These are phyloP conservation scores for Ormyrus thymus DNA, from an alignment of 2,888 invertebrate genomes.

Conservation along the genomic window DNA sequence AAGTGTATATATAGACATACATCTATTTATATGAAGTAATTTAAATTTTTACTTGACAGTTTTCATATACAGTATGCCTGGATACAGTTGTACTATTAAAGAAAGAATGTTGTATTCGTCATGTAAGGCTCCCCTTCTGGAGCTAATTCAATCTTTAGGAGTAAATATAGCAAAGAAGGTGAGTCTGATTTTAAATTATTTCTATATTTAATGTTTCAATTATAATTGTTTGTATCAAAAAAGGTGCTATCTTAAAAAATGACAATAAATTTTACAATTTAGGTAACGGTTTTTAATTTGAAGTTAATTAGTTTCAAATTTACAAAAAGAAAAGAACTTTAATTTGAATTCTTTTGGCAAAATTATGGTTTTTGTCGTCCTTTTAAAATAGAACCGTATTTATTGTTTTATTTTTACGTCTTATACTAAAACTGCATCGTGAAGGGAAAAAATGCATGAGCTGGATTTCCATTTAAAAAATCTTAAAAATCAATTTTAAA, in stretches of 20 bases:
- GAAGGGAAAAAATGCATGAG: constrained; percentile 28
- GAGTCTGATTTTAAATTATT: constrained; percentile 64
- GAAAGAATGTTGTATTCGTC: constrained; percentile 99
- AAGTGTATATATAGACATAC: not conserved
- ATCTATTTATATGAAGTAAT: constrained; percentile 14
- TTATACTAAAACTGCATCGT: constrained; percentile 29
- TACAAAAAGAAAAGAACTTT: too few relatives aligned
- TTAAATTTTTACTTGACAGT: constrained; percentile 77
- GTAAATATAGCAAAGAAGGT: constrained; percentile 92
- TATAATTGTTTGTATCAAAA: too few relatives aligned
- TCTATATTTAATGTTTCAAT: too few relatives aligned
- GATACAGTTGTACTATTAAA: constrained; percentile 95
- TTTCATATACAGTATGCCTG: constrained; percentile 99
- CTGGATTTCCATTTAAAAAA: constrained; percentile 31
- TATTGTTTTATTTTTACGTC: constrained; percentile 7
- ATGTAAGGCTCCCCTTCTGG: constrained; percentile 94
- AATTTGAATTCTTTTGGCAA: too few relatives aligned
- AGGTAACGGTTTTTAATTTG: not conserved
- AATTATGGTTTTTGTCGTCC: too few relatives aligned
- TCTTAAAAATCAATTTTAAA: constrained; percentile 49
- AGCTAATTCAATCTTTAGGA: constrained; percentile 86
- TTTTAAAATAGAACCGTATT: too few relatives aligned
- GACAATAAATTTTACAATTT: too few relatives aligned
- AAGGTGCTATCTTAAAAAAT: too few relatives aligned
- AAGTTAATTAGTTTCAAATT: not conserved